Conservation (phyloP, 2,888 invertebrate species). For the Philonicus albiceps region DNA sequence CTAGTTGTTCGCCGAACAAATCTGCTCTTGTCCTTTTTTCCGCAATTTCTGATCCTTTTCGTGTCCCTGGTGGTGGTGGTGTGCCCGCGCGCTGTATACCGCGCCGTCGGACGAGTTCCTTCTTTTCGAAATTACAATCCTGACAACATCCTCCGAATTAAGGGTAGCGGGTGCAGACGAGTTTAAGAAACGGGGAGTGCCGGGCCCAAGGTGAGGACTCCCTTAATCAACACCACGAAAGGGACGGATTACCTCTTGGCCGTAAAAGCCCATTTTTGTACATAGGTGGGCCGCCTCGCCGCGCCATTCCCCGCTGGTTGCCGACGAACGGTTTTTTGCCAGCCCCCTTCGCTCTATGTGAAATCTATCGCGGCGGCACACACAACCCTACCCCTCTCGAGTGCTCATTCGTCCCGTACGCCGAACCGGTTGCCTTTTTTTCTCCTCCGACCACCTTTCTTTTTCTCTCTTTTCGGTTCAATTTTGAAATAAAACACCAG, state of each 20-base stretch:
- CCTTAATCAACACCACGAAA: constrained; percentile 33
- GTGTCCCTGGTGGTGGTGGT: background rate
- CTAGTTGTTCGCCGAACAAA: constrained; percentile 39
- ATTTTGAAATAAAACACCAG: background rate
- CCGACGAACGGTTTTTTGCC: background rate
- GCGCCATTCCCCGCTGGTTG: background rate
- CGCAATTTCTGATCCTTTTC: constrained; percentile 41
- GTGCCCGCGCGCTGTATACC: background rate
- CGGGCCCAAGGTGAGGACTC: constrained; percentile 25
- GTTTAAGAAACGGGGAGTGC: background rate
- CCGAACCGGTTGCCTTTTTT: constrained; percentile 34
- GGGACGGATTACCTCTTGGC: constrained; percentile 20
- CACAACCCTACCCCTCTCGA: background rate
- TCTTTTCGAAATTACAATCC: constrained; percentile 52
- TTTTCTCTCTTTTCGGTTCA: background rate
- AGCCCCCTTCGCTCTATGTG: background rate
- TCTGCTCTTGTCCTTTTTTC: constrained; percentile 42
- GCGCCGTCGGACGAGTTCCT: background rate
- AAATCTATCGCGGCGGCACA: constrained; percentile 6
- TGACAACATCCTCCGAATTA: constrained; percentile 52
- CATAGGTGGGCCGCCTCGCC: background rate
- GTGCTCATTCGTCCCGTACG: background rate
- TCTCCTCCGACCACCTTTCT: background rate
- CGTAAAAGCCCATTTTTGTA: constrained; percentile 16
- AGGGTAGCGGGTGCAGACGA: constrained; percentile 46